phyloP scores from a whole-genome alignment of 2,888 invertebrate genomes.

The Notocelia uddmanniana region DNA sequence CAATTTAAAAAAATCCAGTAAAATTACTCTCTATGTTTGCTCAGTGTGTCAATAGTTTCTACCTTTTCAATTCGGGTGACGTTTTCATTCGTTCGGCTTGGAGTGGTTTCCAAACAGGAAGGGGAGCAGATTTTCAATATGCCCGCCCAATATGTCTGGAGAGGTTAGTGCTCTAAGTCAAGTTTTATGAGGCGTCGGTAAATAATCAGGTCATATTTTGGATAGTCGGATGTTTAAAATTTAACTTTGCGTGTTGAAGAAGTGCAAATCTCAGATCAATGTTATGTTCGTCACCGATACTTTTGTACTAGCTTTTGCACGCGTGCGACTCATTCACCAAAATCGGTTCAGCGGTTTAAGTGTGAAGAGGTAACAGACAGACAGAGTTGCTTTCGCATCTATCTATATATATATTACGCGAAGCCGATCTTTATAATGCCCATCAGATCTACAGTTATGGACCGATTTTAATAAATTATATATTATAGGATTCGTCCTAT shows the following conservation, averaged over 20 bases:
- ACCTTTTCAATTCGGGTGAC: constrained; percentile 44
- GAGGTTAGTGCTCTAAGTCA: constrained; percentile 48
- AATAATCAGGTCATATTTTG: constrained; percentile 43
- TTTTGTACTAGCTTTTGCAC: too few species aligned
- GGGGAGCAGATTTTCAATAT: constrained; percentile 49
- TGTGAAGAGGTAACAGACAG: too few species aligned
- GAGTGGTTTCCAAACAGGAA: constrained; percentile 45
- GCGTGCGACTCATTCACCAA: too few species aligned
- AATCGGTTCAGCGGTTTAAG: too few species aligned
- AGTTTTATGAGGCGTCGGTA: constrained; percentile 51
- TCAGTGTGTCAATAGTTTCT: constrained; percentile 44
- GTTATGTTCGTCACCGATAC: not conserved
- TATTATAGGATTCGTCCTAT: too few species aligned
- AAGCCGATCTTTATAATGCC: too few species aligned
- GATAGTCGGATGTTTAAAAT: constrained; percentile 34
- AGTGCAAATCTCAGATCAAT: not conserved
- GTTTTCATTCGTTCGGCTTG: constrained; percentile 43
- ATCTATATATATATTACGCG: too few species aligned
- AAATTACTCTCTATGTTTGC: constrained; percentile 31
- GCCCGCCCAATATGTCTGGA: constrained; percentile 49
- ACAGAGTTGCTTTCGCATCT: too few species aligned
- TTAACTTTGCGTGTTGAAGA: constrained; percentile 13
- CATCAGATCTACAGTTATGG: too few species aligned
- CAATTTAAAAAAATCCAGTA: not conserved
- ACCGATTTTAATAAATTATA: too few species aligned